Evolutionary conservation across 1,140 invertebrate genomes (phyloP), one percentile per base, ranked within the genome.

Genomic region (Tetramorium alpestre): DNA sequence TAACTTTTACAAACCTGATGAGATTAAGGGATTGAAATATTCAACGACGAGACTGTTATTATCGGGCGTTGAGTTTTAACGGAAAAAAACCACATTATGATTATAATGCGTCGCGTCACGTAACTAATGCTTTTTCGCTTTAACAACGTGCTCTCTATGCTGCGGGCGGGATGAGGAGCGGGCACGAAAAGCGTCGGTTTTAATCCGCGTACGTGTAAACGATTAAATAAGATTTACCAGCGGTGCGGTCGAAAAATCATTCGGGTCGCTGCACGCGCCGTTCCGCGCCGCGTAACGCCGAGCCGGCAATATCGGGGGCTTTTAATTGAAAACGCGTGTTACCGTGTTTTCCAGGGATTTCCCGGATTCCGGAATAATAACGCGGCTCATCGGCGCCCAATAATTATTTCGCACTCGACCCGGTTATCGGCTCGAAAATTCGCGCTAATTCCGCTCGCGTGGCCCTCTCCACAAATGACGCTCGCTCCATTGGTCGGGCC

Each of bases 341-440:
- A 72, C 78, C 58, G 51, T 70, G 67, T 87, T 87, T 87, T 82
- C 78, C 81, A 54, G 44, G 64, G 85, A 70, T 87, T 87, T 87
- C 64, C 76, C 77, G 86, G 78, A 84, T 87, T 87, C 69, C 44
- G 67, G 80, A 86, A 86, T 87, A 84, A 87, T 87, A 87, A 84
- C 86, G 65, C 65, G 86, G 86, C 44, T 73, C 80, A 85, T 87
- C 86, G 86, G 77, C 80, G 60, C 38, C 67, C 86, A 69, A 87
- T 87, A 87, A 87, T 87, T 87, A 87, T 87, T 87, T 87, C 67
- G 67, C 86, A 84, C 80, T 87, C 80, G 81, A 87, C 80, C 86
- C 86, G 78, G 65, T 85, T 87, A 87, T 85, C 80, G 86, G 47
- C 67, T 65, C 85, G 75, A 69, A 78, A 76, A 80, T 86, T 86